A percentile compares a stretch with the other conserved stretches of the same genome.
Conservation (phyloP, 2,113 vertebrate species). For the Osmerus eperlanus region DNA sequence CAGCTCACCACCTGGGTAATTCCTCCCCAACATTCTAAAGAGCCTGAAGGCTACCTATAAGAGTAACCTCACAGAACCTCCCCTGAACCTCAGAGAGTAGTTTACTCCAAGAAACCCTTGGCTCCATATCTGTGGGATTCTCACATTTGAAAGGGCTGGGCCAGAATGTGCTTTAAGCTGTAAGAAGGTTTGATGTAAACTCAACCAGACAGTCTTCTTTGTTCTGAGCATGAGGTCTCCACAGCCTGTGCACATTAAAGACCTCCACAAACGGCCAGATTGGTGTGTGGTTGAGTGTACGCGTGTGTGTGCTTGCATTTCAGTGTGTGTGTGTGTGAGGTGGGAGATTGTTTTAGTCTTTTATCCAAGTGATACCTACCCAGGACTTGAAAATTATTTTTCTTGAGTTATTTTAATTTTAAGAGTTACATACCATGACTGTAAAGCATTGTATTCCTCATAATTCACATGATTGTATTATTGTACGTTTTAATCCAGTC, state of each 20-base stretch:
- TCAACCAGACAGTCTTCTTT: conserved; percentile 56
- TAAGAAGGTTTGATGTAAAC: conserved; percentile 53
- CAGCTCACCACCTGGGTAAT: conserved; percentile 34
- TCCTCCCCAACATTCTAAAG: conserved; percentile 38
- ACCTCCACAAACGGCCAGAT: conserved; percentile 26
- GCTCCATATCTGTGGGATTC: conserved; percentile 31
- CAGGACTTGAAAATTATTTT: conserved; percentile 47
- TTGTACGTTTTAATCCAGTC: neutral
- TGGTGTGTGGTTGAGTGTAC: conserved; percentile 17
- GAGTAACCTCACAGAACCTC: conserved; percentile 21
- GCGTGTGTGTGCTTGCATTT: conserved; percentile 3
- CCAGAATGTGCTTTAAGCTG: conserved; percentile 48
- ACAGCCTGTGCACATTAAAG: conserved; percentile 53
- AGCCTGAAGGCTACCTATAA: conserved; percentile 47
- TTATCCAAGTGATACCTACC: conserved; percentile 53
- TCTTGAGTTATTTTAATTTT: conserved; percentile 52
- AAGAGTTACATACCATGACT: conserved; percentile 23
- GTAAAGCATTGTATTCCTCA: conserved; percentile 11
- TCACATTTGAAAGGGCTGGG: conserved; percentile 45
- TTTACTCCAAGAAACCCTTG: conserved; percentile 38
- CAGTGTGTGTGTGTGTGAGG: conserved; percentile 9
- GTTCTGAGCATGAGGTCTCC: conserved; percentile 46
- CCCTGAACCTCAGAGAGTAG: conserved; percentile 5
- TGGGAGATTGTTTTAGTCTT: conserved; percentile 28
- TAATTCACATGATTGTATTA: neutral